phyloP scores from a whole-genome alignment of 2,888 invertebrate genomes.

The Ephialtes manifestator region DNA sequence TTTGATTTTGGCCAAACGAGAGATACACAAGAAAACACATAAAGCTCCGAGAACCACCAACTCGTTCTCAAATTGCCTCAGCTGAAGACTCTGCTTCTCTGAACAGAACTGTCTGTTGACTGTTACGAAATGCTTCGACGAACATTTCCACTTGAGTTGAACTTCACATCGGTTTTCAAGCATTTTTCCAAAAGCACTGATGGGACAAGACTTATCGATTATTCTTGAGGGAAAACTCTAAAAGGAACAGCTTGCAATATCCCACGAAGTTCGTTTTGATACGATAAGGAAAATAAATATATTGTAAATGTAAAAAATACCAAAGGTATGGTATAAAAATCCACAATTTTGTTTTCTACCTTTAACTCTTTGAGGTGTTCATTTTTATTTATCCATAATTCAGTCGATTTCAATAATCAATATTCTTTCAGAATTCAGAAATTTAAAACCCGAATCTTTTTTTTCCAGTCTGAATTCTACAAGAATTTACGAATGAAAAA shows the following conservation, averaged over 20 bases:
- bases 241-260: background rate
- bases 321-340: background rate
- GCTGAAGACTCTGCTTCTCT: background rate
- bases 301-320: background rate
- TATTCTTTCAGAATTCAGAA: no score
- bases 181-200: slow-evolving; percentile 3
- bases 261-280: background rate
- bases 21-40: slow-evolving; percentile 1
- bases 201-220: background rate
- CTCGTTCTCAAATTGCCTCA: background rate
- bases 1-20: slow-evolving; percentile 7
- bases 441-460: no score
- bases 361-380: no score
- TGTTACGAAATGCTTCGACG: slow-evolving; percentile 1
- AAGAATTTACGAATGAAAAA: no score
- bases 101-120: background rate
- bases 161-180: slow-evolving; percentile 14
- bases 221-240: background rate
- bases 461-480: no score
- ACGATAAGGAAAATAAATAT: background rate
- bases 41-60: background rate
- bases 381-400: no score
- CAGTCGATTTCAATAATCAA: no score
- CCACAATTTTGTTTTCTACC: no score
- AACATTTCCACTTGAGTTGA: slow-evolving; percentile 12